Base-by-base conservation (phyloP, 1,140 invertebrate genomes). In the Thaumatotibia leucotreta region DNA sequence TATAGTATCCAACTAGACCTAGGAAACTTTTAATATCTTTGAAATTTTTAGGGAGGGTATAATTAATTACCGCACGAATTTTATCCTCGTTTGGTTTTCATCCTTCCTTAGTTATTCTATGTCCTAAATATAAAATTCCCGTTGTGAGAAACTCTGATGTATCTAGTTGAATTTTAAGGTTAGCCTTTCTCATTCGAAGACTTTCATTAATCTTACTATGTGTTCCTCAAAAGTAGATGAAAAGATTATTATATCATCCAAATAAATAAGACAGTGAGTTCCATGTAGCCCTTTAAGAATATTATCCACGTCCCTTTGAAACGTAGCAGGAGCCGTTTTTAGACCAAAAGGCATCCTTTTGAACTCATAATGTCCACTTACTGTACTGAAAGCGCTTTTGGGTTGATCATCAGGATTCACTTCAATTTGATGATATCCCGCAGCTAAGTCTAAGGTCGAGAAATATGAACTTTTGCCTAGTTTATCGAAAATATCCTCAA, bases 391-490 rank as follows among this genome's bases (percentile, higher is more conserved):
- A 17, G 39, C 39, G n/a, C 11, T 17, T 49, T 49, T 49, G 2
- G 11, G 39, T 2, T 17, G 11, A 49, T 49, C 39, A 1, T 49
- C 4, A 1, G 11, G 4, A 17, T 17, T 17, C 2, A 49, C 11
- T 49, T 49, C 39, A 1, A 49, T 49, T 17, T 49, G 39, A 17
- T 49, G 39, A n/a, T n/a, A 39, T 33, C 29, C 39, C 9, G 58
- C 50, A 14, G 61, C 61, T 14, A 66, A 14, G 11, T 62, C 65
- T 14, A 23, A 20, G 10, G 61, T 66, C n/a, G n/a, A n/a, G n/a
- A n/a, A n/a, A n/a, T n/a, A n/a, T n/a, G n/a, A n/a, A n/a, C n/a
- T n/a, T n/a, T n/a, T n/a, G n/a, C n/a, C n/a, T n/a, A n/a, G n/a
- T n/a, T n/a, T n/a, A n/a, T n/a, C n/a, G n/a, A n/a, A n/a, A n/a